Conservation (phyloP, 1,140 invertebrate genomes). For the Euborellia annulipes region DNA sequence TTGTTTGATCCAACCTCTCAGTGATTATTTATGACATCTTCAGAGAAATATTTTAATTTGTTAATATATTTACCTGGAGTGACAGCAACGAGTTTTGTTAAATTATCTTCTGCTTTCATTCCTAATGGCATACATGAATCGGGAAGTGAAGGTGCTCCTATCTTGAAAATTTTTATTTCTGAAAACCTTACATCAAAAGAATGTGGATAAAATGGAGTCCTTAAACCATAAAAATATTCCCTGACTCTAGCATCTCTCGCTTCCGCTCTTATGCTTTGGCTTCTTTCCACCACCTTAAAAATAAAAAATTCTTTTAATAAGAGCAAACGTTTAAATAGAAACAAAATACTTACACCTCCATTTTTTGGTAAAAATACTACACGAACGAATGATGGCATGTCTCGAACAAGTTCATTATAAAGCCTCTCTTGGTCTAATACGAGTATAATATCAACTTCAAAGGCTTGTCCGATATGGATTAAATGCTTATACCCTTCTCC, state of each 20-base stretch:
- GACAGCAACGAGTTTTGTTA: conserved; percentile 79
- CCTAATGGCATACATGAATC: conserved; percentile 91
- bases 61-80: conserved; percentile 37
- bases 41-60: too few relatives aligned
- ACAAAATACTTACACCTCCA: conserved; percentile 59
- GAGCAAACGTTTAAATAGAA: conserved; percentile 4
- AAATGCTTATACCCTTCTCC: conserved; percentile 70
- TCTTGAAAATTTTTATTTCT: conserved; percentile 84
- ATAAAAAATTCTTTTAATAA: background rate
- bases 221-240: conserved; percentile 91
- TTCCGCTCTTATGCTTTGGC: conserved; percentile 50
- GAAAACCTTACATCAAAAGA: conserved; percentile 78
- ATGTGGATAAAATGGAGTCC: conserved; percentile 75
- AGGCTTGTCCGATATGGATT: conserved; percentile 75
- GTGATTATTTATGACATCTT: too few relatives aligned
- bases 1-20: too few relatives aligned
- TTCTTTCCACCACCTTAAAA: conserved; percentile 68
- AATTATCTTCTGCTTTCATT: conserved; percentile 84
- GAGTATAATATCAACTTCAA: conserved; percentile 89
- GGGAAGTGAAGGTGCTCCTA: conserved; percentile 81
- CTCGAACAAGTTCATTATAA: conserved; percentile 84
- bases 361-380: conserved; percentile 90
- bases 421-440: conserved; percentile 93
- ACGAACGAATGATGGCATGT: conserved; percentile 86
- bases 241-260: conserved; percentile 62